Percentiles rank a stretch among this genome's conserved stretches.
These are phyloP conservation scores for Ophion ellenae DNA, from an alignment of 2,888 invertebrate species.

Conservation along the genomic window DNA sequence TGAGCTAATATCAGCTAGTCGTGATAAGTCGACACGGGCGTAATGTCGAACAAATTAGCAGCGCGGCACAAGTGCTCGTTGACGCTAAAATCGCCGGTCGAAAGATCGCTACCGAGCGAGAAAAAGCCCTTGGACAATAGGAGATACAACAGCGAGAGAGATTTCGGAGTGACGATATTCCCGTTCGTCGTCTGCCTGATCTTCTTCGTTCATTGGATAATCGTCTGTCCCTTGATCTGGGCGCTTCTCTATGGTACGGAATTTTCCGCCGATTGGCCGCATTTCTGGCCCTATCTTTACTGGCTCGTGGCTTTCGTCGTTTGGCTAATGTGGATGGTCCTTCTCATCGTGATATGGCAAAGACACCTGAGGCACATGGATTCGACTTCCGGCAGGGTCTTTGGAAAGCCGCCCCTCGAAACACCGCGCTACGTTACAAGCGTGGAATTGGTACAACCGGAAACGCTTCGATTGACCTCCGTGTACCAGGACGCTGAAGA, in stretches of 20 bases:
- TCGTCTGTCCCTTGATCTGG: slow-evolving; percentile 79
- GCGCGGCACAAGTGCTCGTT: slow-evolving; percentile 58
- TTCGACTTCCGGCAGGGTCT: not conserved
- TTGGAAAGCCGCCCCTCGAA: not conserved
- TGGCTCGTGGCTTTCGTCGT: slow-evolving; percentile 75
- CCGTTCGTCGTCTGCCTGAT: slow-evolving; percentile 59
- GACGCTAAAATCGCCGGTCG: slow-evolving; percentile 61
- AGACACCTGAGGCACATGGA: slow-evolving; percentile 8
- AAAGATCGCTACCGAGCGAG: slow-evolving; percentile 19
- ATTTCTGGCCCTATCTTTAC: slow-evolving; percentile 66
- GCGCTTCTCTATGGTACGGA: slow-evolving; percentile 60
- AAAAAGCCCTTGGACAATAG: slow-evolving; percentile 26
- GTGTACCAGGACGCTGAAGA: not conserved
- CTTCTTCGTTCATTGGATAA: slow-evolving; percentile 81
- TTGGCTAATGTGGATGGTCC: slow-evolving; percentile 69
- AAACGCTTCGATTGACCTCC: not conserved
- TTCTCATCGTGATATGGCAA: slow-evolving; percentile 64
- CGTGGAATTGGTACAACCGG: slow-evolving; percentile 41
- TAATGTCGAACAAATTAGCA: slow-evolving; percentile 62
- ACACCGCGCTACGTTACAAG: slow-evolving; percentile 10
- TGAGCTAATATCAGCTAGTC: slow-evolving; percentile 35
- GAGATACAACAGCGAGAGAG: not conserved
- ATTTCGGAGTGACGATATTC: slow-evolving; percentile 40
- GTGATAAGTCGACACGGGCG: slow-evolving; percentile 26
- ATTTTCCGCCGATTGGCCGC: slow-evolving; percentile 58